Conservation (phyloP, 2,888 invertebrate genomes). For the Tetrapedia diversipes region DNA sequence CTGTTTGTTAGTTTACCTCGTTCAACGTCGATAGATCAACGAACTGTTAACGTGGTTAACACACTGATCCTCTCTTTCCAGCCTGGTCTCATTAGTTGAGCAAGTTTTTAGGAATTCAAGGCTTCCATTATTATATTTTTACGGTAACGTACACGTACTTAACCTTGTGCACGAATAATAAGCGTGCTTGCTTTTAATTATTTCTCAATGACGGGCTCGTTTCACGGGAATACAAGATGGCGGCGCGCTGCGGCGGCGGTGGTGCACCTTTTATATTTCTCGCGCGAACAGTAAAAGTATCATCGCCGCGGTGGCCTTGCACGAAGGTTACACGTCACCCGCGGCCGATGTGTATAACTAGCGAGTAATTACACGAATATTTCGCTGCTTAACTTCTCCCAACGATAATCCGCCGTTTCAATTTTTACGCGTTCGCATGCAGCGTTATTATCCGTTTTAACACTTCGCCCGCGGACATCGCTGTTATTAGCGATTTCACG, state of each 20-base stretch:
- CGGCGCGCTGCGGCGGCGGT: too few relatives aligned
- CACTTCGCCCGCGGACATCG: neutral
- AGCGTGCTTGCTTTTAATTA: constrained; percentile 5
- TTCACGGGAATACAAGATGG: neutral
- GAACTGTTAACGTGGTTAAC: neutral
- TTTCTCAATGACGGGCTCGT: constrained; percentile 3
- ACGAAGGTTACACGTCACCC: neutral
- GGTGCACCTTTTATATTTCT: constrained; percentile 11
- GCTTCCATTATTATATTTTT: neutral
- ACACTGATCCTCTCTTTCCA: neutral
- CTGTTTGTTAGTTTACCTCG: neutral
- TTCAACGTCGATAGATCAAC: neutral
- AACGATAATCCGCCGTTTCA: neutral
- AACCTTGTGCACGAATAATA: constrained; percentile 32
- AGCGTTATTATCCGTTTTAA: constrained; percentile 4
- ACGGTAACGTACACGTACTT: neutral
- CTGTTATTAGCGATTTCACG: neutral
- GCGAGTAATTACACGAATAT: neutral
- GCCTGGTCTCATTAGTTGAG: neutral
- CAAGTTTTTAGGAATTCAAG: neutral
- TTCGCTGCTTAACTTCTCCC: neutral
- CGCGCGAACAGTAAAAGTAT: neutral
- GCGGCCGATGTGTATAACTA: neutral
- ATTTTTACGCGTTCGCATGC: neutral
- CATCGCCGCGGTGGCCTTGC: neutral